Percentiles rank a stretch among this genome's conserved stretches.
These are phyloP conservation scores for Tetramorium bicarinatum DNA, from an alignment of 2,888 invertebrate species.

Conservation along the genomic window DNA sequence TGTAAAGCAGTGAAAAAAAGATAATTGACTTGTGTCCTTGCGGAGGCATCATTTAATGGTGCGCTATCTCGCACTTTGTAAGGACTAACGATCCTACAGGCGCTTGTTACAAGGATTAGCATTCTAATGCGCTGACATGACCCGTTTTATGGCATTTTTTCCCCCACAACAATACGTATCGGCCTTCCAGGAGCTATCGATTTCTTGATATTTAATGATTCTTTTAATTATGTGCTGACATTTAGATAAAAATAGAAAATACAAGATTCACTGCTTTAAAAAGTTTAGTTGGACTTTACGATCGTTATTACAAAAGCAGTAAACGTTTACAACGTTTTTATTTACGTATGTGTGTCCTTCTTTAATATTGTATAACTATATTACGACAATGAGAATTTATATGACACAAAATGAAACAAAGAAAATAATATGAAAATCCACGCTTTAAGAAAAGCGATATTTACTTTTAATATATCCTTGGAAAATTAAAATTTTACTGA, in stretches of 20 bases:
- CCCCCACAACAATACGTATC: background rate
- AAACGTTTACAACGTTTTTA: slow-evolving; percentile 8
- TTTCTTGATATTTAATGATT: slow-evolving; percentile 8
- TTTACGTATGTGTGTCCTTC: background rate
- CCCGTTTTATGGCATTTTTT: slow-evolving; percentile 27
- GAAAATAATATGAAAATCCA: background rate
- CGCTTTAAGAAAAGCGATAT: background rate
- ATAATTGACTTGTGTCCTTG: slow-evolving; percentile 62
- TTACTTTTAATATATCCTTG: background rate
- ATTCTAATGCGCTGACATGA: slow-evolving; percentile 43
- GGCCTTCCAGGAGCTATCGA: slow-evolving; percentile 1
- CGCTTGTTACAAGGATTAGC: slow-evolving; percentile 62
- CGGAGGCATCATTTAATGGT: slow-evolving; percentile 56
- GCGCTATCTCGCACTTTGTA: slow-evolving; percentile 55
- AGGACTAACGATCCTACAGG: slow-evolving; percentile 40
- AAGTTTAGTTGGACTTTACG: slow-evolving; percentile 7
- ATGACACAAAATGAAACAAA: background rate
- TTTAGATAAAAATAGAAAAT: slow-evolving; percentile 28
- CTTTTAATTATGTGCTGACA: slow-evolving; percentile 24
- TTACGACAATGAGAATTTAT: background rate
- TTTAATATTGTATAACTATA: background rate
- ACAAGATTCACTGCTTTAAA: background rate
- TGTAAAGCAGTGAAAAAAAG: slow-evolving; percentile 27
- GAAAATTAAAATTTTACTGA: background rate
- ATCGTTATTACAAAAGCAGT: background rate